Evolutionary conservation across 2,797 vertebrate species (phyloP), one percentile per base, ranked within the genome.

Genomic region (Psittacula echo): DNA sequence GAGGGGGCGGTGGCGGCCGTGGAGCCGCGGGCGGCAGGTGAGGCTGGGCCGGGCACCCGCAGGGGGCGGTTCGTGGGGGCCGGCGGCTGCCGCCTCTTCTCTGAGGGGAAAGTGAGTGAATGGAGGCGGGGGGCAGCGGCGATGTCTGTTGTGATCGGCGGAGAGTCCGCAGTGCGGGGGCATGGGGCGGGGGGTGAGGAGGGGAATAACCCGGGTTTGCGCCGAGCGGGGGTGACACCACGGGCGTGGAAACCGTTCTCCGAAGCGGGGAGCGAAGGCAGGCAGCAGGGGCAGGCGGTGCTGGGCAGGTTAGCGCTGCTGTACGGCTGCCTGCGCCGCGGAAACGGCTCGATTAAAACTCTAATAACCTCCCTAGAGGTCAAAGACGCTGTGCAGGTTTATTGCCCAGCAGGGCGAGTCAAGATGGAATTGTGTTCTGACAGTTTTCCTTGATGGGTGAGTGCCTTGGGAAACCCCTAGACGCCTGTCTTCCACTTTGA

Each of bases 291-390:
- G 30, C 53, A 13, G 22, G n/a, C 22, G 14, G n/a, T 16, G 56
- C 9, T 14, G 29, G 1, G 66, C 32, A 62, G 17, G 42, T 3
- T 54, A 6, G 80, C 53, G 29, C 26, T 26, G n/a, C 51, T 2
- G 20, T 61, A 62, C 67, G 8, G 87, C 78, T 34, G 21, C 11
- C 41, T 10, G 86, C 71, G 11, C 60, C 66, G 2, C 60, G 4
- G 71, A 39, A 50, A 30, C 6, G 7, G 42, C n/a, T n/a, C 84
- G 2, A 1, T 78, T 60, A 10, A 72, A 81, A 61, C 86, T 62
- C 67, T 7, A 0, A 22, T 67, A 87, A 83, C 96, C 92, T 95
- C 90, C 76, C 85, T 60, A 7, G 86, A 93, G 96, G 88, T 94
- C 96, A 87, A 10, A 82, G 86, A 8, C 42, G 10, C 90, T 53